A percentile compares a stretch with the other conserved stretches of the same genome.
Conservation (phyloP, 2,797 vertebrate genomes). For the Columba guinea region DNA sequence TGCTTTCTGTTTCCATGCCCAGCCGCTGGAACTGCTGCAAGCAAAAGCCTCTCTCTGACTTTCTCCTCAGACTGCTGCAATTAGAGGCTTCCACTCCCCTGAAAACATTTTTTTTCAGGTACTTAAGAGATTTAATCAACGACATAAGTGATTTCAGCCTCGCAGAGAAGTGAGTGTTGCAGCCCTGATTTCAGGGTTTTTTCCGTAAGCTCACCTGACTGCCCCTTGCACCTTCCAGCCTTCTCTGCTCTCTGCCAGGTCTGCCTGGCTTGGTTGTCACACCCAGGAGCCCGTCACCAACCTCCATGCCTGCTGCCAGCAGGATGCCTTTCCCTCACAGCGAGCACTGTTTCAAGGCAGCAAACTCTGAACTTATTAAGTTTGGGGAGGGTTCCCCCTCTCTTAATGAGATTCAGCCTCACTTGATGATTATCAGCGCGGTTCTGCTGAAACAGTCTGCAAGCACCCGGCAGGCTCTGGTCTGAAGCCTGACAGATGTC, state of each 20-base stretch:
- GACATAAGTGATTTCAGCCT: slow-evolving; percentile 22
- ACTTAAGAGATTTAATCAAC: slow-evolving; percentile 44
- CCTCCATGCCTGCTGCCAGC: not conserved
- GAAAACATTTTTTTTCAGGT: slow-evolving; percentile 30
- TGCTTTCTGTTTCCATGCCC: not conserved
- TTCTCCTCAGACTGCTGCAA: slow-evolving; percentile 2
- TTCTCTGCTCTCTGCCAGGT: not conserved
- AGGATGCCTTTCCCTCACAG: not conserved
- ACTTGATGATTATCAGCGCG: not conserved
- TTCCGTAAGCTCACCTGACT: not conserved
- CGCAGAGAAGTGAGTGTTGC: not conserved
- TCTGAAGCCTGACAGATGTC: not conserved
- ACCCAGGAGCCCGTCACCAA: not conserved
- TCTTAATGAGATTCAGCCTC: not conserved
- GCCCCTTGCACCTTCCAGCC: not conserved
- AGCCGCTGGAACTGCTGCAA: not conserved
- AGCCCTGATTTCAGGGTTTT: not conserved
- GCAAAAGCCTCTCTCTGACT: not conserved
- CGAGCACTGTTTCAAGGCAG: not conserved
- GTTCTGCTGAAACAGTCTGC: not conserved
- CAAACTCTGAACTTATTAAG: not conserved
- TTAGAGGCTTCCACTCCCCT: slow-evolving; percentile 1
- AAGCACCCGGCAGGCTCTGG: not conserved
- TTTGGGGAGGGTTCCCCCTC: not conserved
- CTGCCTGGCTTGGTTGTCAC: not conserved